Evolutionary conservation across 1,140 invertebrate species (phyloP).

Genomic region (Globodera ellingtonae): DNA sequence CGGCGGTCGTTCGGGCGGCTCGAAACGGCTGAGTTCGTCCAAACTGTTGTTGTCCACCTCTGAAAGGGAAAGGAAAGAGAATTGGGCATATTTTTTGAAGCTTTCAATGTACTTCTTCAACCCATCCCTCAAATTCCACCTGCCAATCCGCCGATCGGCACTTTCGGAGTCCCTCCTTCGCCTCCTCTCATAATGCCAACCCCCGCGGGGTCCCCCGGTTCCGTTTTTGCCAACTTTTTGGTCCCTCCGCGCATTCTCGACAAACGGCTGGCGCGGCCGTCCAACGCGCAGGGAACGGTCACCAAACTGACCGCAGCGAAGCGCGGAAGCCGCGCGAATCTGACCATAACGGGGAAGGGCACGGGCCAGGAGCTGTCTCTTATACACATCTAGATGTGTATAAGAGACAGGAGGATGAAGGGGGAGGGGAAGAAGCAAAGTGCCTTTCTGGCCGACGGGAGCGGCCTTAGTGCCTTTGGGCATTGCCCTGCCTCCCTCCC

Average conservation of each 20-base stretch:
- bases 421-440: background rate
- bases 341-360: too few relatives aligned
- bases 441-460: background rate
- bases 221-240: background rate
- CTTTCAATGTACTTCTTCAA: background rate
- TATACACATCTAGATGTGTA: too few relatives aligned
- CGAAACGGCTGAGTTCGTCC: slow-evolving; percentile 51
- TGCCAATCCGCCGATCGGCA: background rate
- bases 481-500: background rate
- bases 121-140: too few relatives aligned
- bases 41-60: slow-evolving; percentile 45
- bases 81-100: background rate
- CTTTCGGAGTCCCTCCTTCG: background rate
- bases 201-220: background rate
- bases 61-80: slow-evolving; percentile 31
- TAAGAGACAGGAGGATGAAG: too few relatives aligned
- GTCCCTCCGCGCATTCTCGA: background rate
- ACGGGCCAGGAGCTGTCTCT: too few relatives aligned
- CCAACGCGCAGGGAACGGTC: too few relatives aligned
- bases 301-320: too few relatives aligned
- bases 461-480: background rate
- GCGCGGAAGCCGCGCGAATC: too few relatives aligned
- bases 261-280: background rate
- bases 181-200: too few relatives aligned
- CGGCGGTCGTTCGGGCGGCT: slow-evolving; percentile 56